phyloP scores from a whole-genome alignment of 2,797 vertebrate species.

The Sebastes vulpes region DNA sequence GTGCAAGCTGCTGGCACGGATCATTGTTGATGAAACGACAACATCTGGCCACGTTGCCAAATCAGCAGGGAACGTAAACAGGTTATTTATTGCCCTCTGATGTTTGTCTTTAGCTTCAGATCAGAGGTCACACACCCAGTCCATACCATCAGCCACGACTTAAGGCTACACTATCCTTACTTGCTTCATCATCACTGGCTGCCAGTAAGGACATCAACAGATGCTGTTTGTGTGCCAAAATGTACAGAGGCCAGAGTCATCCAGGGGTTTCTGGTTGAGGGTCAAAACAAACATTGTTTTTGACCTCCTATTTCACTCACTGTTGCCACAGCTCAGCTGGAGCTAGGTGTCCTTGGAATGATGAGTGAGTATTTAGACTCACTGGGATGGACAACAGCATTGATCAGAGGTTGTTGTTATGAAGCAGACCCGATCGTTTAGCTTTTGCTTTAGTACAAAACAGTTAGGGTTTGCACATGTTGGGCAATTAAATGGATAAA shows the following conservation, averaged over 20 bases:
- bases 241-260: conserved; percentile 29
- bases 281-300: conserved; percentile 55
- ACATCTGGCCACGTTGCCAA: conserved; percentile 65
- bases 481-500: conserved; percentile 35
- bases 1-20: conserved; percentile 35
- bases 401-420: conserved; percentile 24
- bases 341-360: conserved; percentile 25
- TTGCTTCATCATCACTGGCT: conserved; percentile 37
- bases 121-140: conserved; percentile 30
- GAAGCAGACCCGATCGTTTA: conserved; percentile 7
- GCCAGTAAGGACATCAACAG: conserved; percentile 48
- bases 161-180: conserved; percentile 44
- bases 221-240: conserved; percentile 45
- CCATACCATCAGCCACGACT: conserved; percentile 23
- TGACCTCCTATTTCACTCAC: conserved; percentile 41
- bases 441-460: conserved; percentile 25
- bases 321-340: conserved; percentile 30
- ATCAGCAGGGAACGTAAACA: conserved; percentile 54
- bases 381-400: conserved; percentile 7
- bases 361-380: not conserved
- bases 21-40: conserved; percentile 57
- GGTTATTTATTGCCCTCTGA: conserved; percentile 61
- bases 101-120: conserved; percentile 50
- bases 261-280: conserved; percentile 25
- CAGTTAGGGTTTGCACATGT: conserved; percentile 15